Evolutionary conservation across 1,140 invertebrate genomes (phyloP).

Genomic region (Bombus difficillimus): DNA sequence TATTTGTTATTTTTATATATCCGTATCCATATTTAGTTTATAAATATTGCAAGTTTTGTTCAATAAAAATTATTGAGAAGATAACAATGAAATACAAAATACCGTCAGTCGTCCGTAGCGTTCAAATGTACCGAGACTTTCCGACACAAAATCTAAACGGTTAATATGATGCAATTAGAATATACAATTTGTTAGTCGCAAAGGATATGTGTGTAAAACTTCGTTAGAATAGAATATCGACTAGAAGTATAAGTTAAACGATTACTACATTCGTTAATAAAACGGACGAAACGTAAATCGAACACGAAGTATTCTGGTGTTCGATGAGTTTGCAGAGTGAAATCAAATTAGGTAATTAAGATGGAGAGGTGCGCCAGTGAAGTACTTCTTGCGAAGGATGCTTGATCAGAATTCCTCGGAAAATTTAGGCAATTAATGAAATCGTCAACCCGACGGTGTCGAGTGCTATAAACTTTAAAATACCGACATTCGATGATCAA

Average conservation of each 20-base stretch:
- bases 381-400: neutral
- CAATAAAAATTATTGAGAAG: too few relatives aligned
- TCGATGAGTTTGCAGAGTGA: slow-evolving; percentile 11
- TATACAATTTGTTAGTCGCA: too few relatives aligned
- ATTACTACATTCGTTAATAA: neutral
- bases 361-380: neutral
- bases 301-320: neutral
- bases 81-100: too few relatives aligned
- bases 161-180: too few relatives aligned
- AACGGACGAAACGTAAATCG: neutral
- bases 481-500: neutral
- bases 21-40: too few relatives aligned
- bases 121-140: too few relatives aligned
- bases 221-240: neutral
- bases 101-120: too few relatives aligned
- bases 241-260: too few relatives aligned
- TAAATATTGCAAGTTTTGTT: too few relatives aligned
- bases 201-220: too few relatives aligned
- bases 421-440: slow-evolving; percentile 20
- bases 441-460: neutral
- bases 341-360: slow-evolving; percentile 27
- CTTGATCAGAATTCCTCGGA: neutral
- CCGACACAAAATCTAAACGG: too few relatives aligned
- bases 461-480: neutral
- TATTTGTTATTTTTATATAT: too few relatives aligned